Evolutionary conservation across 2,113 vertebrate species (phyloP), one percentile per base, ranked within the genome.

Genomic region (Periophthalmodon schlosseri): DNA sequence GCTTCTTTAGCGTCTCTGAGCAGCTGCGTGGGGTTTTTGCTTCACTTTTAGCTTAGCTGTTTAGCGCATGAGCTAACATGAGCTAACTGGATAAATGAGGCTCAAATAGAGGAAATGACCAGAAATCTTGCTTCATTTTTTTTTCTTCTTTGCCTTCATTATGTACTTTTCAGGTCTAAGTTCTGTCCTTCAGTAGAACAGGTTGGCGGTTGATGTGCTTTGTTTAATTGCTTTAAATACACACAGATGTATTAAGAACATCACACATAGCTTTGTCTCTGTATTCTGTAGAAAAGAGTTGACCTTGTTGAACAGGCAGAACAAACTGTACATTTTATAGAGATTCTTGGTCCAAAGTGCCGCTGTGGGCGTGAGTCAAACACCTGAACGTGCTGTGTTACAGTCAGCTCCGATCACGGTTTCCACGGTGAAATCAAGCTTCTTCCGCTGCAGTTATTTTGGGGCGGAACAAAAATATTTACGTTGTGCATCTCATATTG

Each of bases 281-380:
- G 18, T 28, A 64, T 72, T 81, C 84, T 34, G 69, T 21, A 50
- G n/a, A 66, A 20, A 12, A 15, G 14, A 46, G 73, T 47, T 66
- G 58, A 33, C 85, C 64, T 81, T 54, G 52, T 23, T 73, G 74
- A 44, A 80, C 33, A 63, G 61, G 64, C 76, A 66, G 77, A n/a
- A 21, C 21, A 21, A 79, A 58, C 65, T 34, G 68, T 74, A 67
- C 39, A 56, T 66, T 68, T 64, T 57, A 66, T 75, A 69, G 67
- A 78, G 76, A 15, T 74, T 11, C 61, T 20, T 49, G 75, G 54
- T 85, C 54, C 67, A 77, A 83, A 84, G 66, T 83, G 69, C 54
- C 52, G n/a, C 63, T 68, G 77, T 68, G 70, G 80, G 84, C 33
- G 67, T 68, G 33, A 67, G 71, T 84, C 68, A 34, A 79, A 76